Evolutionary conservation across 2,797 vertebrate genomes (phyloP), one percentile per base, ranked within the genome.

Genomic region (Mus caroli): DNA sequence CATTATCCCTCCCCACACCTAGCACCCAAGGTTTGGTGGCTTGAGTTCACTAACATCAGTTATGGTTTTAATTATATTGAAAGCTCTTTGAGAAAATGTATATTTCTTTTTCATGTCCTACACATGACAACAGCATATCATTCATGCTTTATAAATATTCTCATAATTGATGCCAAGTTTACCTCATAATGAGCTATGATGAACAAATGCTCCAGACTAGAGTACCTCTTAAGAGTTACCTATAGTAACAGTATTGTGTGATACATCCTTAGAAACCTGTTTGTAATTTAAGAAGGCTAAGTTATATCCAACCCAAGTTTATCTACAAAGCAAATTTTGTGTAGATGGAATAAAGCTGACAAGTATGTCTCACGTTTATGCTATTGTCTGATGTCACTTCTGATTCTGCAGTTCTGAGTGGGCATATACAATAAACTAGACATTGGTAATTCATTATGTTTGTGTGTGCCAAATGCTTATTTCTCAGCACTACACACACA

Each of bases 361-460:
- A 87, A 80, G 50, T 50, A 96, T 87, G 46, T 50, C 24, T 91
- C 3, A 88, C 84, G 87, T 73, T 83, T 52, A 73, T 43, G 11
- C 17, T 71, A 86, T 37, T 78, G 6, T 78, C 75, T 24, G 87
- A 50, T 50, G 24, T 20, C 73, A 56, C 86, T 52, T 8, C 26
- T 83, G 37, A 92, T 78, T 88, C 0, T 64, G 52, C 1, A 93
- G 20, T 88, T 82, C 28, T 20, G 1, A 11, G 10, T n/a, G 1
- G 37, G 82, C 17, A 24, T 90, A 91, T 91, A 88, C 73, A 97
- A 87, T 56, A 94, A 90, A 91, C 10, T 58, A 91, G 24, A 83
- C 34, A 89, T 58, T 91, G 78, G 90, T n/a, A 93, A 2, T 75
- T 87, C 88, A 94, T 92, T 92, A 88, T 86, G 58, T 85, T 28